These are phyloP conservation scores for Conger conger DNA, from an alignment of 2,113 vertebrate genomes.

Conservation along the genomic window DNA sequence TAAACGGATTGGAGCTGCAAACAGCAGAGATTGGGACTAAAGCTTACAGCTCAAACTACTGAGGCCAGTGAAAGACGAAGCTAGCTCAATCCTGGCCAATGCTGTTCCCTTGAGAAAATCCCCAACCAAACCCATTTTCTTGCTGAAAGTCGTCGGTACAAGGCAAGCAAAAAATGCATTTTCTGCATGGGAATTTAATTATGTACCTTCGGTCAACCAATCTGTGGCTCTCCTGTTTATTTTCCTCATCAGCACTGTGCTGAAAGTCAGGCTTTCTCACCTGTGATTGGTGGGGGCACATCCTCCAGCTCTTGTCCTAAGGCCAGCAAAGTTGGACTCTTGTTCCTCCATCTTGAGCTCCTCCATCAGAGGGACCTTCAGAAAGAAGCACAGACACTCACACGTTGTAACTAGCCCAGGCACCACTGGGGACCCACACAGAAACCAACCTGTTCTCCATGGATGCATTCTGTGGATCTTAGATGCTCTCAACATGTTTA, in stretches of 20 bases:
- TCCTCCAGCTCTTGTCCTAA: background rate
- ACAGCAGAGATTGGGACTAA: background rate
- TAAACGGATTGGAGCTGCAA: conserved; percentile 6
- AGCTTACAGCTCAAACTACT: background rate
- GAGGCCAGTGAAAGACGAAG: background rate
- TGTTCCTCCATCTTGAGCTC: background rate
- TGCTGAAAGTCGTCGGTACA: background rate
- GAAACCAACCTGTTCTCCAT: background rate
- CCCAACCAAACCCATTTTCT: background rate
- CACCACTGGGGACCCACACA: background rate
- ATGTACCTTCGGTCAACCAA: background rate
- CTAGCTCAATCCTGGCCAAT: background rate
- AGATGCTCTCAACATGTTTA: background rate
- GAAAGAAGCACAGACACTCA: background rate
- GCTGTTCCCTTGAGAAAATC: background rate
- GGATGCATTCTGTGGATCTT: background rate
- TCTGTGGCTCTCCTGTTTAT: background rate
- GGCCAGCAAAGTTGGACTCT: background rate
- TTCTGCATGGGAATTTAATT: background rate
- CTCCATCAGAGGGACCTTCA: background rate
- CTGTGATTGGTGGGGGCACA: background rate
- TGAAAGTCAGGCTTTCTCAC: background rate
- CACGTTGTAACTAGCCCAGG: background rate
- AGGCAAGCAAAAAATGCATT: background rate
- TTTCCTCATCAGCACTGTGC: background rate